Percentiles rank a stretch among this genome's conserved stretches.
Evolutionary conservation across 2,113 vertebrate species (phyloP).

Genomic region (Chionodraco myersi): DNA sequence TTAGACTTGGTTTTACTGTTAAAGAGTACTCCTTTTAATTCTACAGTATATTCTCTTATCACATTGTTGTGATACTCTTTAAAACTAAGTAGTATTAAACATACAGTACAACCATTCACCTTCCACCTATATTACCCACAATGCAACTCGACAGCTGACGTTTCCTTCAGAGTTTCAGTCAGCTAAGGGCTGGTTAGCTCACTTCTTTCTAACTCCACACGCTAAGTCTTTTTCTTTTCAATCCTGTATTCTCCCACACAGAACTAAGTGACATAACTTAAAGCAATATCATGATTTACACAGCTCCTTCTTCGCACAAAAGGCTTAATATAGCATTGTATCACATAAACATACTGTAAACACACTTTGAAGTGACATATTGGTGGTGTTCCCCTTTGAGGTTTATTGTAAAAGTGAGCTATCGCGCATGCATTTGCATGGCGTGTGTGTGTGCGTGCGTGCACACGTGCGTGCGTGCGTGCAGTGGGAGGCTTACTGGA

Average conservation of each 20-base stretch:
- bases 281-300: neutral
- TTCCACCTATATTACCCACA: neutral
- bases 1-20: neutral
- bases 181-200: neutral
- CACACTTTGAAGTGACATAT: neutral
- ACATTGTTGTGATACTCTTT: no score
- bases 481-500: conserved; percentile 54
- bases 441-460: conserved; percentile 18
- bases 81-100: no score
- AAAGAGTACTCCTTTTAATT: neutral
- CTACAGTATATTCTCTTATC: no score
- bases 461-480: conserved; percentile 18
- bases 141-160: neutral
- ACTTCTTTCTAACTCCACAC: neutral
- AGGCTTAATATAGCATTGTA: neutral
- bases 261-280: neutral
- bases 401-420: neutral
- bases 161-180: neutral
- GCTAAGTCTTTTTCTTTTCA: neutral
- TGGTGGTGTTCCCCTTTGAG: neutral
- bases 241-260: no score
- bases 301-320: neutral
- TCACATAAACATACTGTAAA: neutral
- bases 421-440: neutral
- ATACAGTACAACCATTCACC: neutral